Conservation (phyloP, 2,113 vertebrate species). For the Progne subis region DNA sequence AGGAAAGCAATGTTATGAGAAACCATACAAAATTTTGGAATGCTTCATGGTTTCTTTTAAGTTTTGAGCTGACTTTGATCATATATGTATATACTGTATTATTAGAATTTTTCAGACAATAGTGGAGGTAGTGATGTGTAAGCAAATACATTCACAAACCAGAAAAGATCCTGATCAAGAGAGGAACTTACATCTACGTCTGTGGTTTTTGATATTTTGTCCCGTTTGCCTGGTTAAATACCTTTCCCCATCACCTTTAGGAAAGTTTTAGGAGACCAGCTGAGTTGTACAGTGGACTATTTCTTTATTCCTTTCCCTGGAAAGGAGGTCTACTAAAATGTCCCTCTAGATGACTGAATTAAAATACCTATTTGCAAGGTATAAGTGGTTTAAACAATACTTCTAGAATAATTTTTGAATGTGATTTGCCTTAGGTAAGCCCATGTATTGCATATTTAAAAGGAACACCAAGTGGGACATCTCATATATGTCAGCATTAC, state of each 20-base stretch:
- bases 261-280: background rate
- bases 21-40: background rate
- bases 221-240: background rate
- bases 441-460: background rate
- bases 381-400: background rate
- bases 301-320: background rate
- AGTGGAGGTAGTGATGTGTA: background rate
- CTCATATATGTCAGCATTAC: background rate
- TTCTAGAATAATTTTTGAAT: background rate
- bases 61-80: background rate
- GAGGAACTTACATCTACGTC: background rate
- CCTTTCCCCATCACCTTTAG: background rate
- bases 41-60: background rate
- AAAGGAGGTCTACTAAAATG: background rate
- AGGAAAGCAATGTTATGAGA: background rate
- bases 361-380: background rate
- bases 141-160: background rate
- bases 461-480: background rate
- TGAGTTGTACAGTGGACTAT: background rate
- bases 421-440: background rate
- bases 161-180: background rate
- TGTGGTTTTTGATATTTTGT: background rate
- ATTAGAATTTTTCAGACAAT: background rate
- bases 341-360: background rate
- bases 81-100: background rate